A percentile compares a stretch with the other conserved stretches of the same genome.
These are phyloP conservation scores for Melanotaenia duboulayi DNA, from an alignment of 2,113 vertebrate species.

Conservation along the genomic window DNA sequence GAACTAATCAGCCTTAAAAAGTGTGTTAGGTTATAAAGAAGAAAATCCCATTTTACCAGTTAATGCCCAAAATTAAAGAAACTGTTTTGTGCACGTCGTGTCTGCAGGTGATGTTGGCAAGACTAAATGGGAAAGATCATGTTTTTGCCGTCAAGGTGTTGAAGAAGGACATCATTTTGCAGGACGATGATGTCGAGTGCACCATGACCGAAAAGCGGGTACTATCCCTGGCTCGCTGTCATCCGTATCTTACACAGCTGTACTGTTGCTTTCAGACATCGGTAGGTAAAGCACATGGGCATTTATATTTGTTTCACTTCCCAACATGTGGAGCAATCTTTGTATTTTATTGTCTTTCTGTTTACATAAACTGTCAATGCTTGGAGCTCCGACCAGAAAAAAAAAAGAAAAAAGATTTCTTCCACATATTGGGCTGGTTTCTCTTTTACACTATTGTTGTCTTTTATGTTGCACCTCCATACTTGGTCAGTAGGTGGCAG, in stretches of 20 bases:
- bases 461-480: background rate
- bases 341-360: background rate
- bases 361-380: background rate
- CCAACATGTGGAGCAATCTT: background rate
- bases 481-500: conserved; percentile 63
- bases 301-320: background rate
- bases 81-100: background rate
- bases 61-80: too few species aligned
- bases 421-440: background rate
- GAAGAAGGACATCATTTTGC: conserved; percentile 97
- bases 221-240: conserved; percentile 89
- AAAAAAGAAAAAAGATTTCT: background rate
- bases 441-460: background rate
- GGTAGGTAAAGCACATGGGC: conserved; percentile 78
- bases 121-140: conserved; percentile 84
- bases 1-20: too few species aligned
- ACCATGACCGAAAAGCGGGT: conserved; percentile 98
- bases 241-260: conserved; percentile 97
- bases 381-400: too few species aligned
- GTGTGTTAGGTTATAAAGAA: too few species aligned
- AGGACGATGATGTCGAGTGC: conserved; percentile 97
- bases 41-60: background rate
- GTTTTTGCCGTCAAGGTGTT: conserved; percentile 96
- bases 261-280: conserved; percentile 96
- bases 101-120: conserved; percentile 93